phyloP scores from a whole-genome alignment of 2,113 vertebrate genomes.

The Callipepla squamata region DNA sequence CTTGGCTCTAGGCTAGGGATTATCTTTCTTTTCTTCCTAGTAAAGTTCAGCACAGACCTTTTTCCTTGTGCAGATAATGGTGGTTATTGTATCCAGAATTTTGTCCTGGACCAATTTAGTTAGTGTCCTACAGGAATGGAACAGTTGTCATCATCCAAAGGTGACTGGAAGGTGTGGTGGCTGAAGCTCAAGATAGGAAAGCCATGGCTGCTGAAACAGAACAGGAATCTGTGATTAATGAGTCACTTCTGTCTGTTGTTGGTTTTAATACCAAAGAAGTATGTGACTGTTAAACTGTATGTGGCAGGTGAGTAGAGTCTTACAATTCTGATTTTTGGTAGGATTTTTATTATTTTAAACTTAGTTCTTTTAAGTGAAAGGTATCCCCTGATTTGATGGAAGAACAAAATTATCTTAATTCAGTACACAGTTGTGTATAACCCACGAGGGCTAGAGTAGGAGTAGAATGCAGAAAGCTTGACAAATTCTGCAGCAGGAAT shows the following conservation, averaged over 20 bases:
- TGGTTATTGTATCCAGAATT: conserved; percentile 24
- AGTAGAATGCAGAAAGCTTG: not conserved
- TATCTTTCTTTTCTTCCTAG: conserved; percentile 12
- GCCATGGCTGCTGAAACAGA: conserved; percentile 17
- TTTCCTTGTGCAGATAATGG: not conserved
- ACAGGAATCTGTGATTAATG: not conserved
- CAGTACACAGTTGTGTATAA: not conserved
- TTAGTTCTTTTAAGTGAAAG: not conserved
- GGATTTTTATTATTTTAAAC: not conserved
- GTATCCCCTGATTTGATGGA: not conserved
- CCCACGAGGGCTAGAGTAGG: not conserved
- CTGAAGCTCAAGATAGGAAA: conserved; percentile 53
- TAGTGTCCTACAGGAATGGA: not conserved
- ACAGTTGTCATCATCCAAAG: not conserved
- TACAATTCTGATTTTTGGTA: not conserved
- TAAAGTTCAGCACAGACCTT: not conserved
- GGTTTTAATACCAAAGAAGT: not conserved
- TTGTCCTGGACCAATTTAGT: conserved; percentile 12
- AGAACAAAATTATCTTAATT: not conserved
- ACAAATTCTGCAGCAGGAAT: not conserved
- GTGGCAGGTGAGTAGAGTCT: not conserved
- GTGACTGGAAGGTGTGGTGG: not conserved
- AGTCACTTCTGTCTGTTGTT: not conserved
- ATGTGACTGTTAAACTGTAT: not conserved
- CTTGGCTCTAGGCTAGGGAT: not conserved